phyloP scores from a whole-genome alignment of 2,888 invertebrate species.

The Mythimna albipuncta region DNA sequence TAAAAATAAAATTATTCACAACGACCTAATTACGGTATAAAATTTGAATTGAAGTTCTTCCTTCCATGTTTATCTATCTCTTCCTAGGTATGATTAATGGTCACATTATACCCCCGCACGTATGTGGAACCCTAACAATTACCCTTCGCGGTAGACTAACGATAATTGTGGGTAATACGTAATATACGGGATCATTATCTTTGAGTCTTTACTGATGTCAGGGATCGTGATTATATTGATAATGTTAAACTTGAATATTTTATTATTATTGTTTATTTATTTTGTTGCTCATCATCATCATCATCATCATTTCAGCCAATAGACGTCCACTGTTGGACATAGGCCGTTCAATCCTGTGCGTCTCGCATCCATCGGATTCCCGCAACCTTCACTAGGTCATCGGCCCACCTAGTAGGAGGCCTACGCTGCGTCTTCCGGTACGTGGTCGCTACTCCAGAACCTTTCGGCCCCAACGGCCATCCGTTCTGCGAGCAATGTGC shows the following conservation, averaged over 20 bases:
- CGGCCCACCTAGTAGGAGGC: too few species aligned
- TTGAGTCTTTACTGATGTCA: conserved; percentile 21
- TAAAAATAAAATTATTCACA: conserved; percentile 1
- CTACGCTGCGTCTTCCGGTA: too few species aligned
- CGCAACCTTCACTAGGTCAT: too few species aligned
- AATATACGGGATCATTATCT: conserved; percentile 46
- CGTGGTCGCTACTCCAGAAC: too few species aligned
- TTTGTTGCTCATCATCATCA: too few species aligned
- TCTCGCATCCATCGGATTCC: too few species aligned
- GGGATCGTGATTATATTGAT: conserved; percentile 7
- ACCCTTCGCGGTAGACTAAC: conserved; percentile 46
- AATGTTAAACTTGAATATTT: conserved; percentile 4
- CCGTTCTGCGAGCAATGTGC: too few species aligned
- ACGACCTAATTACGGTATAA: conserved; percentile 24
- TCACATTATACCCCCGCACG: conserved; percentile 34
- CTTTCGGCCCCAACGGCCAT: too few species aligned
- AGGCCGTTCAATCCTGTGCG: too few species aligned
- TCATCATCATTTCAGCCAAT: too few species aligned
- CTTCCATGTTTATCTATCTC: conserved; percentile 39
- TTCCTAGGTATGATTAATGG: conserved; percentile 50
- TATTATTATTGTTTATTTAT: too few species aligned
- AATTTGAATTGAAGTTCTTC: conserved; percentile 33
- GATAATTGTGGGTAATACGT: conserved; percentile 51
- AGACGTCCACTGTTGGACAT: too few species aligned
- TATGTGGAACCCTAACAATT: conserved; percentile 43